Evolutionary conservation across 2,113 vertebrate species (phyloP).

Genomic region (Epinephelus moara): DNA sequence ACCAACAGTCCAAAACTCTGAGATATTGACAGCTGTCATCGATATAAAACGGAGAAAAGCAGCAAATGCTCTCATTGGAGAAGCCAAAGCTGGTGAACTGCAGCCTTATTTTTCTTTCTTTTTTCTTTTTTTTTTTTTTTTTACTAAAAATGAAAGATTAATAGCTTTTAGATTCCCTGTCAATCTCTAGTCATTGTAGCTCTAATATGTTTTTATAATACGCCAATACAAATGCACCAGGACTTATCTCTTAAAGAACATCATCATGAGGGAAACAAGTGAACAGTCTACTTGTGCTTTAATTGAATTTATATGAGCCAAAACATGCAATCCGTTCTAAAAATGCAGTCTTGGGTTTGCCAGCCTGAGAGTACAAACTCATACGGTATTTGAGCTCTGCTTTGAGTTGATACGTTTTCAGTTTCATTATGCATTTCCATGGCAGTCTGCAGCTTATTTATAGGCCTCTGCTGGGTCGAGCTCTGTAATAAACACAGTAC

Average conservation of each 20-base stretch:
- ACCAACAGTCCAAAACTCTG: too few relatives aligned
- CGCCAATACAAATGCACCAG: too few relatives aligned
- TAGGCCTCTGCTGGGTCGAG: slow-evolving; percentile 15
- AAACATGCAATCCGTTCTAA: not conserved
- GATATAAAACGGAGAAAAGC: not conserved
- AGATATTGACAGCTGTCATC: too few relatives aligned
- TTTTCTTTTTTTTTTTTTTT: too few relatives aligned
- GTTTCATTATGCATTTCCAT: slow-evolving; percentile 41
- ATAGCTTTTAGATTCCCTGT: too few relatives aligned
- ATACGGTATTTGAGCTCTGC: not conserved
- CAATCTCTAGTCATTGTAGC: too few relatives aligned
- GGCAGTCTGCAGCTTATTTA: slow-evolving; percentile 50
- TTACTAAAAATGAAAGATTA: not conserved
- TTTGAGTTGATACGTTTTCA: slow-evolving; percentile 34
- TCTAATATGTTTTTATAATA: too few relatives aligned
- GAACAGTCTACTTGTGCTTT: not conserved
- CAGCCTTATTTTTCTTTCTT: not conserved
- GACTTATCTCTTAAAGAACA: not conserved
- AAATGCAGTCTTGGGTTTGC: not conserved
- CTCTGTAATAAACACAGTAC: slow-evolving; percentile 47
- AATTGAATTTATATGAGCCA: not conserved
- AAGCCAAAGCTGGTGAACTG: too few relatives aligned
- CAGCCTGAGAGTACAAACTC: slow-evolving; percentile 4
- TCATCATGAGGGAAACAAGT: not conserved
- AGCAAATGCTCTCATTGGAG: not conserved